Base-by-base conservation (phyloP, 2,888 invertebrate genomes). In the Diplazon laetatorius region DNA sequence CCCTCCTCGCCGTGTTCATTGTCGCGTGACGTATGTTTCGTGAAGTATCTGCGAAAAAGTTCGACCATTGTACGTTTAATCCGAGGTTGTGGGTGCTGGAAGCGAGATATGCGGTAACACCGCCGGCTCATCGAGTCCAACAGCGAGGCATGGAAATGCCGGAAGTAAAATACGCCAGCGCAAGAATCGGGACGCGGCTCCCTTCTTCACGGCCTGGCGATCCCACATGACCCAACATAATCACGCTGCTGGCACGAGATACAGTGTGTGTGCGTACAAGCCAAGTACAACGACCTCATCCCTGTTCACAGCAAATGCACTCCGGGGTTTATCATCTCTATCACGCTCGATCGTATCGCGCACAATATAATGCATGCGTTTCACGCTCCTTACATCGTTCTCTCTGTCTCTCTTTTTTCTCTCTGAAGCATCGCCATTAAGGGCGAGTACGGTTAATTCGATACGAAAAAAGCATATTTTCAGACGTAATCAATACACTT, bases 261-360 rank as follows among this genome's bases (percentile, higher is more conserved):
- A 30, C 16, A 46, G 71, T 69, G 71, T 69, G 62, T 70, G 71
- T 30, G 77, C 70, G 52, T 63, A 48, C 60, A 57, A 68, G 52
- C 65, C 74, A 75, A 65, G 82, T 82, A 82, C 82, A 80, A 78
- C 77, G 82, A 80, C 82, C 80, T 78, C 69, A 55, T 48, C 57
- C 44, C 46, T 62, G 39, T n/a, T 3, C 46, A n/a, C 37, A 22
- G 8, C 12, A 4, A 30, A 48, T 52, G 46, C 35, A 25, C 57
- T 3, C 48, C 9, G 18, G 30, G 39, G 50, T 30, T 71, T 37
- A n/a, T 65, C 65, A n/a, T n/a, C 16, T 10, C 22, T 57, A 16
- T 48, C 22, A 30, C 37, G 10, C 9, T 30, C 69, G 16, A 20
- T 59, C 16, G n/a, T 46, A 70, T 76, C 57, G 52, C 30, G n/a